phyloP scores from a whole-genome alignment of 2,888 invertebrate genomes.

The Cepaea hortensis region DNA sequence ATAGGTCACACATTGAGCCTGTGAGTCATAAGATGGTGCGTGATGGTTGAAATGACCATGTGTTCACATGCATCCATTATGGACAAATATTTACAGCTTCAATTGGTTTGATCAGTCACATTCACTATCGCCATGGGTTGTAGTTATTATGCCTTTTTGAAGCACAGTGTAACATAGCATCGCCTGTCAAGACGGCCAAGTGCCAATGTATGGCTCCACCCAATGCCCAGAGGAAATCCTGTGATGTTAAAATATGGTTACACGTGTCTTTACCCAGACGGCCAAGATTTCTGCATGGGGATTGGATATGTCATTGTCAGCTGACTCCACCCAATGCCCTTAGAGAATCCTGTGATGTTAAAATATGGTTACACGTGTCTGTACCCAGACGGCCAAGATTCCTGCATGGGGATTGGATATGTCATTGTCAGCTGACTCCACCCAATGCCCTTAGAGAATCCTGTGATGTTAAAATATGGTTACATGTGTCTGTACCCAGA shows the following conservation, averaged over 20 bases:
- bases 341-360: neutral
- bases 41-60: too few species aligned
- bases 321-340: neutral
- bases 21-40: too few species aligned
- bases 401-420: neutral
- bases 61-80: too few species aligned
- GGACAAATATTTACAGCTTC: too few species aligned
- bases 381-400: neutral
- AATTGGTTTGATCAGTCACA: too few species aligned
- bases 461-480: neutral
- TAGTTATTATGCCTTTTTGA: too few species aligned
- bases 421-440: neutral
- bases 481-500: slow-evolving; percentile 76
- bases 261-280: neutral
- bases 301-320: neutral
- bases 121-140: too few species aligned
- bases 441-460: neutral
- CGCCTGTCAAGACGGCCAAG: neutral
- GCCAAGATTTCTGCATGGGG: neutral
- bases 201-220: neutral
- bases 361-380: neutral
- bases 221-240: neutral
- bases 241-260: neutral
- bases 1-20: too few species aligned
- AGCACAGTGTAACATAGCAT: too few species aligned